These are phyloP conservation scores for Myopa testacea DNA, from an alignment of 2,888 invertebrate genomes.

Conservation along the genomic window DNA sequence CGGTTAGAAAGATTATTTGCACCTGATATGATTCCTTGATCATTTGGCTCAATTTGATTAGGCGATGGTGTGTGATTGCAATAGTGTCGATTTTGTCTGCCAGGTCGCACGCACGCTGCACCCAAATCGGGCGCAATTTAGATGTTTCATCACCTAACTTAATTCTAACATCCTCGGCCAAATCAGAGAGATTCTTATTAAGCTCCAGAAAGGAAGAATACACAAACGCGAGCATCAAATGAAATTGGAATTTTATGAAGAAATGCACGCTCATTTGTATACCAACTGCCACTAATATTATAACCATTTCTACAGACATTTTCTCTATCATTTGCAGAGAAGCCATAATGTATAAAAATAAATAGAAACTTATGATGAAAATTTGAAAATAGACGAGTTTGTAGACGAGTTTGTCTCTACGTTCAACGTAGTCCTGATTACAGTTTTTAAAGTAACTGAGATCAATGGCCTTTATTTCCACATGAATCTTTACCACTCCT, in stretches of 20 bases:
- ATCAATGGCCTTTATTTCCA: neutral
- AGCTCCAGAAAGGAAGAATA: neutral
- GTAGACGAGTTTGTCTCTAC: too few species aligned
- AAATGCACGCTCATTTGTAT: neutral
- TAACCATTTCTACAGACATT: neutral
- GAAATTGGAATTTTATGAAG: neutral
- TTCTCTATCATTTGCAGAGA: too few species aligned
- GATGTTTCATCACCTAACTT: neutral
- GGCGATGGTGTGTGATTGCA: neutral
- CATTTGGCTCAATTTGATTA: neutral
- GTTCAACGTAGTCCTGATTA: neutral
- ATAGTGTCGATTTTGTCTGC: neutral
- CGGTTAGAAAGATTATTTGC: neutral
- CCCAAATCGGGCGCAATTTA: neutral
- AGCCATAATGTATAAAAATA: too few species aligned
- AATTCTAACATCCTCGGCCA: neutral
- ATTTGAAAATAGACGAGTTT: too few species aligned
- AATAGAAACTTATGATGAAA: too few species aligned
- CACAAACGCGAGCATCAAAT: neutral
- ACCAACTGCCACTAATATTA: neutral
- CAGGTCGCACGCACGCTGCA: neutral
- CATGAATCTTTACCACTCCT: neutral
- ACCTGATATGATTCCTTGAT: neutral
- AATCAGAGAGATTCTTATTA: neutral
- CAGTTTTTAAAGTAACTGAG: neutral